Evolutionary conservation across 2,888 invertebrate species (phyloP).

Genomic region (Synanthedon formicaeformis): DNA sequence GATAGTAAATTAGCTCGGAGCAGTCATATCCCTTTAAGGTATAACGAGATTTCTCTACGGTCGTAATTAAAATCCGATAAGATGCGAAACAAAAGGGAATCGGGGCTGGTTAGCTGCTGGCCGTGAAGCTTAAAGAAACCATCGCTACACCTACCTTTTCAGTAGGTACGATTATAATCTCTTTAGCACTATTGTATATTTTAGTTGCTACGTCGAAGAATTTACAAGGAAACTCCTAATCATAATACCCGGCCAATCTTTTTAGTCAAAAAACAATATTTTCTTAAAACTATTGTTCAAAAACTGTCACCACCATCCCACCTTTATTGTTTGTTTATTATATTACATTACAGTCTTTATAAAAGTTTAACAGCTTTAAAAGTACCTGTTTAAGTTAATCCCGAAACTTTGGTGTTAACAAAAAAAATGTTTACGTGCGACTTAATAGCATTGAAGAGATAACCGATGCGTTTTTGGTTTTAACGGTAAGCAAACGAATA

Average conservation of each 20-base stretch:
- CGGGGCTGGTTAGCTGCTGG: slow-evolving; percentile 33
- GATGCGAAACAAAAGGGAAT: slow-evolving; percentile 63
- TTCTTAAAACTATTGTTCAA: slow-evolving; percentile 39
- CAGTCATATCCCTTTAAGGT: slow-evolving; percentile 63
- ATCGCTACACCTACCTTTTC: not conserved
- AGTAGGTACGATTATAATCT: not conserved
- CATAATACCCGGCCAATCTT: slow-evolving; percentile 42
- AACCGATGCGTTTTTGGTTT: slow-evolving; percentile 21
- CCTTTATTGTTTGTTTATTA: slow-evolving; percentile 45
- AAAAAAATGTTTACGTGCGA: slow-evolving; percentile 54
- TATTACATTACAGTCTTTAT: slow-evolving; percentile 9
- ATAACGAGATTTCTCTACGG: slow-evolving; percentile 65
- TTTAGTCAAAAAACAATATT: slow-evolving; percentile 37
- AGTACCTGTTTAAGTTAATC: slow-evolving; percentile 65
- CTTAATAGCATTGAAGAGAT: slow-evolving; percentile 37
- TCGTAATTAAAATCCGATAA: slow-evolving; percentile 69
- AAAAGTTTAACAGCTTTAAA: slow-evolving; percentile 21
- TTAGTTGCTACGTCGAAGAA: slow-evolving; percentile 10
- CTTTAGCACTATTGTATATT: not conserved
- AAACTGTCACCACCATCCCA: not conserved
- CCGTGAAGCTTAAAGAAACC: not conserved
- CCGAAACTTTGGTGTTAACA: slow-evolving; percentile 21
- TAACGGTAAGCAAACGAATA: slow-evolving; percentile 19
- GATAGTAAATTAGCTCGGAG: slow-evolving; percentile 56
- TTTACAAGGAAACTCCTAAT: slow-evolving; percentile 40